Base-by-base conservation (phyloP, 2,113 vertebrate species). In the Festucalex cinctus region DNA sequence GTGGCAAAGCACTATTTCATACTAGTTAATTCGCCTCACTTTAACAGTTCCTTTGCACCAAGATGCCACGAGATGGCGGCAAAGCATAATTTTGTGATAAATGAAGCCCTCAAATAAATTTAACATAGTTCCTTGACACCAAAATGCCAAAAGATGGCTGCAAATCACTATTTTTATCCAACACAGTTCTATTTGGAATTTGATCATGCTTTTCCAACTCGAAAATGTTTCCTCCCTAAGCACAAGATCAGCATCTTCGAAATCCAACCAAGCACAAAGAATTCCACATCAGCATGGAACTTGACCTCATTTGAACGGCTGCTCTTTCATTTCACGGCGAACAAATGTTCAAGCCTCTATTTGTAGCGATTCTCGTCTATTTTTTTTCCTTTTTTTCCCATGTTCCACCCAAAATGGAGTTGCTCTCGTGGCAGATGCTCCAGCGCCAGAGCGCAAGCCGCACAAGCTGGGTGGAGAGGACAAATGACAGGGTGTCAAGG, bases 401-500 rank as follows among this genome's bases (percentile, higher is more conserved):
- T 9, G 24, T 56, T 32, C 2, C 14, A 24, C 12, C n/a, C 9
- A 1, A 13, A 26, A 26, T 28, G 26, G 14, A 32, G 26, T 3
- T 54, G 51, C 51, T 54, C 51, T 26, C 51, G 51, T 54, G 51
- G 51, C 51, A 54, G 51, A 54, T 22, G 10, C 24, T 12, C 22
- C 51, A 22, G 4, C 10, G 51, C 51, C 51, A 82, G 82, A 74
- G 69, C 12, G 35, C 51, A 66, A 12, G 69, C 59, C 46, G 63
- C 20, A 32, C 26, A 66, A 66, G 51, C 35, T 83, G 75, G 78
- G 78, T 60, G 70, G 74, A 74, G 69, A 62, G n/a, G 20, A 35
- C 46, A 81, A 54, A 81, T 74, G 32, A 76, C 73, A 82, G 76
- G 65, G 59, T 64, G 72, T 41, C 24, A 35, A 69, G 66, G 43